Evolutionary conservation across 2,113 vertebrate species (phyloP), one percentile per base, ranked within the genome.

Genomic region (Steatornis caripensis): DNA sequence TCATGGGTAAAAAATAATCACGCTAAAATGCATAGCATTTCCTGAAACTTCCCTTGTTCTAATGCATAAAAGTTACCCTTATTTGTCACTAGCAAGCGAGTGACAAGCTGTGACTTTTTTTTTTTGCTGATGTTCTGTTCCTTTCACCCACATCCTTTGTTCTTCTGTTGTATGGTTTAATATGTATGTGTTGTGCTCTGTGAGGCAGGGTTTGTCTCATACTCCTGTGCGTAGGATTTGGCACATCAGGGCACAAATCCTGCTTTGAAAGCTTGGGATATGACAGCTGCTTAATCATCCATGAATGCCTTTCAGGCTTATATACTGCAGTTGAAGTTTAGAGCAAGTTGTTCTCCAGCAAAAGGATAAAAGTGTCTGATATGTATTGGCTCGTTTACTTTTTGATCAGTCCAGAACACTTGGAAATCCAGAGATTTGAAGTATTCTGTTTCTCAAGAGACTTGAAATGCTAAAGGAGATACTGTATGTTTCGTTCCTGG

Each of bases 351-450:
- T 64, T 76, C 32, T 86, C 27, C 26, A 55, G 1, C 12, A 71
- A 70, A 55, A 81, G 41, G 54, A 19, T 41, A 15, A 39, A 69
- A 87, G 37, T 32, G 3, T 62, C 37, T 72, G n/a, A 62, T 90
- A 32, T 10, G 2, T 68, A 6, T 75, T 80, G 75, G 54, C 27
- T 88, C 7, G 7, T 27, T 64, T n/a, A 24, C 15, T 34, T 90
- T 37, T 55, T 81, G 64, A 37, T 65, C 69, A 48, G 36, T 71
- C 27, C 66, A 69, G 48, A 82, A 51, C 4, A 6, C 58, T 79
- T 60, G 39, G 57, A 88, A 90, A 94, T 75, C 22, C 66, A 71
- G 66, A 93, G 29, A 34, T 86, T 65, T 34, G 26, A 84, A 77
- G 43, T 39, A n/a, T 72, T 93, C 80, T n/a, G 3, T 27, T 94